Evolutionary conservation across 2,888 invertebrate genomes (phyloP).

Genomic region (Xestoiulus laeticollis): DNA sequence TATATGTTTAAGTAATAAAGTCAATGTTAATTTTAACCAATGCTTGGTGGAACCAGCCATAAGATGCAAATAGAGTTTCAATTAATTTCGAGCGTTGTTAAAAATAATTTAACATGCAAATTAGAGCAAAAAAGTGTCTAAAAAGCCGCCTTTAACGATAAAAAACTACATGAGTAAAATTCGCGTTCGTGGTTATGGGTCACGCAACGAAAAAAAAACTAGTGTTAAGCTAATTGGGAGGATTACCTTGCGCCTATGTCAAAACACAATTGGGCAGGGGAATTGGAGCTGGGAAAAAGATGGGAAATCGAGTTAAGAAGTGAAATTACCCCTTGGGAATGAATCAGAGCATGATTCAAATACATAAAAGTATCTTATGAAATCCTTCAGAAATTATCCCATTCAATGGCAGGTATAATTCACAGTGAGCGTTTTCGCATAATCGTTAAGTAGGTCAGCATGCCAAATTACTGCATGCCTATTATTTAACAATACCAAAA

Average conservation of each 20-base stretch:
- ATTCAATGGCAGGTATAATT: neutral
- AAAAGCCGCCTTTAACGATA: neutral
- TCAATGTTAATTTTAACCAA: no score
- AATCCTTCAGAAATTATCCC: conserved; percentile 7
- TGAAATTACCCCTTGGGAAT: neutral
- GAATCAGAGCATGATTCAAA: conserved; percentile 17
- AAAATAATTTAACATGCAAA: no score
- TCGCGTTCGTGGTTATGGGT: neutral
- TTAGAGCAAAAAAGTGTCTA: neutral
- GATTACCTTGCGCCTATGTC: neutral
- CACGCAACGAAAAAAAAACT: neutral
- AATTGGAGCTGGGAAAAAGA: conserved; percentile 31
- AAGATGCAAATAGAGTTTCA: no score
- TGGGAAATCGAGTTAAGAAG: neutral
- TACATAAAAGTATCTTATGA: neutral
- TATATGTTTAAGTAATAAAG: no score
- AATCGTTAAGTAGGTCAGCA: neutral
- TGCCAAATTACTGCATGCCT: neutral
- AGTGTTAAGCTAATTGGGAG: neutral
- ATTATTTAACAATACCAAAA: conserved; percentile 5
- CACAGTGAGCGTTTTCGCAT: neutral
- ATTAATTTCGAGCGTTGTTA: no score
- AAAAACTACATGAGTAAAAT: neutral
- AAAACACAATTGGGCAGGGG: conserved; percentile 10
- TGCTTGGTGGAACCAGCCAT: no score